Conservation (phyloP, 2,888 invertebrate genomes). For the Tiliacea citrago region DNA sequence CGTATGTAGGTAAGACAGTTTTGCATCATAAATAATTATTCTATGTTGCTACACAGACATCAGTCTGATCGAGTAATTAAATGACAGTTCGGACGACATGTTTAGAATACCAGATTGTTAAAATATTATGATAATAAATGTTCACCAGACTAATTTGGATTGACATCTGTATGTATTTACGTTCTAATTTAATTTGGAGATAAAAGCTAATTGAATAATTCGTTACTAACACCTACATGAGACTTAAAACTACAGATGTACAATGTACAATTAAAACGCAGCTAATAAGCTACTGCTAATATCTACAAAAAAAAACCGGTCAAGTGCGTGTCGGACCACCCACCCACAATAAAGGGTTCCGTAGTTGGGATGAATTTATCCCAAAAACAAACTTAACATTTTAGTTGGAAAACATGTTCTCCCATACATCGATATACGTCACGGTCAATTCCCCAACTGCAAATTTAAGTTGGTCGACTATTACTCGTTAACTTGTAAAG, state of each 20-base stretch:
- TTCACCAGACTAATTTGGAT: constrained; percentile 22
- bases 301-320: background rate
- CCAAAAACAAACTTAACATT: no score
- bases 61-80: constrained; percentile 37
- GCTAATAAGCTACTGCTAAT: background rate
- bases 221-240: background rate
- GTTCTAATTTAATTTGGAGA: constrained; percentile 2
- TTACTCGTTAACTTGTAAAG: no score
- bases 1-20: background rate
- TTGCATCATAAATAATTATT: constrained; percentile 21
- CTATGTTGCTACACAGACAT: constrained; percentile 12
- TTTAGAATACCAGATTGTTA: constrained; percentile 34
- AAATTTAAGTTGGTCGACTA: no score
- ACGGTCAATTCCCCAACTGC: no score
- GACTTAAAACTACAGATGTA: background rate
- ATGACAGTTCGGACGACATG: constrained; percentile 11
- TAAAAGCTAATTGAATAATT: background rate
- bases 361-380: no score
- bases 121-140: constrained; percentile 23
- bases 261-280: background rate
- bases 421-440: no score
- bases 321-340: no score
- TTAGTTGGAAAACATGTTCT: no score
- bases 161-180: constrained; percentile 11
- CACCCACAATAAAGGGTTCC: no score